Base-by-base conservation (phyloP, 2,797 vertebrate species). In the Fistularia tabacaria region DNA sequence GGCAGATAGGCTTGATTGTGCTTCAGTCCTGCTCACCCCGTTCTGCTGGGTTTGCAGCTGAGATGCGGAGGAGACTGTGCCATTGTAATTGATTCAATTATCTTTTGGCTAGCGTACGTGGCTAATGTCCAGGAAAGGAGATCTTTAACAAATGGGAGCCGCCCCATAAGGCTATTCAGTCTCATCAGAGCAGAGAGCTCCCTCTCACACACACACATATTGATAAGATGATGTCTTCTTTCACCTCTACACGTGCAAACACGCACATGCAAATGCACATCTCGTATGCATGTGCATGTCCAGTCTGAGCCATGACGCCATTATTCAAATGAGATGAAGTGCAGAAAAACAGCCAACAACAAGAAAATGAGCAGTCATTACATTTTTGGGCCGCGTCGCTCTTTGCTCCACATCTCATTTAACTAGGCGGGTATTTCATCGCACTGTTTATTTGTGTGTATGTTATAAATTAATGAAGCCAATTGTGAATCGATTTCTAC, bases 31-130 rank as follows among this genome's bases (percentile, higher is more conserved):
- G 1, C 59, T 12, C 13, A 7, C 51, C 59, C 58, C 15, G 43
- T 65, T 66, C 66, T 66, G 71, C 62, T 75, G 68, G 66, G 71
- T 74, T 72, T 69, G 62, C 9, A 9, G 55, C 69, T 63, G 57
- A 71, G 74, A 74, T 74, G 59, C 14, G 37, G 60, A 62, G 72
- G 59, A 82, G 64, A 71, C 51, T 11, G 65, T 7, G 42, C 14
- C 9, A 8, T 61, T 8, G 38, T 70, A 85, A 82, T 79, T 76
- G 72, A 83, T 80, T 84, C 43, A 67, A 79, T 87, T 82, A 83
- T 79, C 71, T 68, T 53, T 51, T 64, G 62, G 62, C 62, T 48
- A 49, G 42, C 3, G 43, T 74, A 60, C 56, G 51, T 69, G 79
- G 66, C 72, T 82, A 77, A 77, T 73, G 66, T 78, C 73, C 72